A percentile compares a stretch with the other conserved stretches of the same genome.
Conservation (phyloP, 2,888 invertebrate species). For the Incurvaria masculella region DNA sequence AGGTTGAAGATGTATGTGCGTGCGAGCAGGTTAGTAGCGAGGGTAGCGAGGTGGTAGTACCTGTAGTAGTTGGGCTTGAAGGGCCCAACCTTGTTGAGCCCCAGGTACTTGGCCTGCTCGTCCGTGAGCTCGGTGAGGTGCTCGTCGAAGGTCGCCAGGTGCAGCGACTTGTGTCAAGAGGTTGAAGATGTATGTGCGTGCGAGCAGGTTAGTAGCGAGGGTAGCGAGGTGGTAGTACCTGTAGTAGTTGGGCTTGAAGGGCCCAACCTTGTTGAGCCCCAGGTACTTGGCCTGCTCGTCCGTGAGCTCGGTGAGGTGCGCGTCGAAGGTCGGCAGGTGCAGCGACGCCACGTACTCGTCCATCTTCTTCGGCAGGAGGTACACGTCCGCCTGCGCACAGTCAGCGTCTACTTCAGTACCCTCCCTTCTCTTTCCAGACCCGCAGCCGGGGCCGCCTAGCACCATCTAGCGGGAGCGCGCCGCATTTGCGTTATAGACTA, state of each 20-base stretch:
- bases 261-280: slow-evolving; percentile 96
- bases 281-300: slow-evolving; percentile 98
- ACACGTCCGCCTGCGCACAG: slow-evolving; percentile 75
- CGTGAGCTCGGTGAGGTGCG: slow-evolving; percentile 91
- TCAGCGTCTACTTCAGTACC: not conserved
- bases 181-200: too few species aligned
- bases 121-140: slow-evolving; percentile 94
- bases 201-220: too few species aligned
- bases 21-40: too few species aligned
- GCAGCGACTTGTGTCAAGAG: too few species aligned
- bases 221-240: too few species aligned
- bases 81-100: slow-evolving; percentile 95
- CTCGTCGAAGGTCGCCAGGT: slow-evolving; percentile 96
- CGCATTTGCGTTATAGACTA: not conserved
- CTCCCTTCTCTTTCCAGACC: too few species aligned
- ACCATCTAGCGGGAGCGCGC: not conserved
- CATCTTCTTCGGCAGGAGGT: slow-evolving; percentile 98
- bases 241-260: slow-evolving; percentile 98
- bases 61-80: slow-evolving; percentile 99
- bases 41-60: too few species aligned
- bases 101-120: slow-evolving; percentile 97
- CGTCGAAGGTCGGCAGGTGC: slow-evolving; percentile 96
- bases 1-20: too few species aligned
- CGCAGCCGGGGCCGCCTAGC: not conserved
- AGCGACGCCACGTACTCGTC: slow-evolving; percentile 98